Evolutionary conservation across 2,113 vertebrate species (phyloP).

Genomic region (Phalacrocorax carbo): DNA sequence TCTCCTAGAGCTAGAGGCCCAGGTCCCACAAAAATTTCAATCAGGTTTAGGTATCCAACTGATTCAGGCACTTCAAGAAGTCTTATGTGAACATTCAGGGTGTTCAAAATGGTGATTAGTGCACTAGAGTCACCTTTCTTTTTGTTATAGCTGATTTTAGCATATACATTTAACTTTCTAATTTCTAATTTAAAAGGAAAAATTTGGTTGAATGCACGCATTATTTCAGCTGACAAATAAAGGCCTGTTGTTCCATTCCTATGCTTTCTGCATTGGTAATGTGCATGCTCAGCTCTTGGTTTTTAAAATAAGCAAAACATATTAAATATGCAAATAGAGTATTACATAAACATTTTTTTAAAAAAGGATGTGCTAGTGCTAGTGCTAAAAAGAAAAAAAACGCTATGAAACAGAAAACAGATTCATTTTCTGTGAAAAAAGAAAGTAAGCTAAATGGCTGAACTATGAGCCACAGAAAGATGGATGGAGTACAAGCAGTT

Average conservation of each 20-base stretch:
- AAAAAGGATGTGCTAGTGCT: neutral
- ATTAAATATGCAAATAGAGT: conserved; percentile 33
- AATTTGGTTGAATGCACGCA: neutral
- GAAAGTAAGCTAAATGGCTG: neutral
- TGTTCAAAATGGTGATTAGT: neutral
- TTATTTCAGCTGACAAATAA: conserved; percentile 48
- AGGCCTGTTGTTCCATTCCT: neutral
- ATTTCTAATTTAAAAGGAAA: conserved; percentile 44
- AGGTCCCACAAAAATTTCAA: neutral
- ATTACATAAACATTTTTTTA: neutral
- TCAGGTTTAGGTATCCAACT: neutral
- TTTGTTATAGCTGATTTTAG: neutral
- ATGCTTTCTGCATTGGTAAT: conserved; percentile 24
- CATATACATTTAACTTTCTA: conserved; percentile 35
- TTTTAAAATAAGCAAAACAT: conserved; percentile 47
- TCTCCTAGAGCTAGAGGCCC: neutral
- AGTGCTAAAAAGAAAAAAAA: neutral
- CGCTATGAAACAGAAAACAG: neutral
- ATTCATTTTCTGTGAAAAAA: neutral
- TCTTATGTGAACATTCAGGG: neutral
- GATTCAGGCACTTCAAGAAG: neutral
- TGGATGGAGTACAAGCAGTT: neutral
- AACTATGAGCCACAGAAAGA: neutral
- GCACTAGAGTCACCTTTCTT: neutral
- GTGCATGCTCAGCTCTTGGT: neutral